phyloP scores from a whole-genome alignment of 2,888 invertebrate species.

The Nemurella pictetii region DNA sequence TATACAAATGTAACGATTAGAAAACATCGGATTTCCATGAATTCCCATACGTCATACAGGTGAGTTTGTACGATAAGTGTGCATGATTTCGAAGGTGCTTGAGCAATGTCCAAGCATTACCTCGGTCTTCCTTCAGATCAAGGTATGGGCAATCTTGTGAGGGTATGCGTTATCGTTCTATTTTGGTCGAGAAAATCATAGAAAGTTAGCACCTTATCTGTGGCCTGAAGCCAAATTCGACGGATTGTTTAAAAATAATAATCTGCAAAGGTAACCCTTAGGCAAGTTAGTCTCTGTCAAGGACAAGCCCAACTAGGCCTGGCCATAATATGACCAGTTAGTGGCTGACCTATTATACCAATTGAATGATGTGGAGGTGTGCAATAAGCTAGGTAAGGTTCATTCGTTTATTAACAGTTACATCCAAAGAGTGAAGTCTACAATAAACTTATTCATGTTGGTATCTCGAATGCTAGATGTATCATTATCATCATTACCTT shows the following conservation, averaged over 20 bases:
- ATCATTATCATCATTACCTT: no score
- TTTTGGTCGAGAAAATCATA: not conserved
- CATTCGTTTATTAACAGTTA: not conserved
- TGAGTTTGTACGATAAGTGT: conserved; percentile 26
- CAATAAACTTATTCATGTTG: no score
- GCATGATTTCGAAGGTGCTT: not conserved
- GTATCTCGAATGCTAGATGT: not conserved
- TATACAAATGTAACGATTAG: conserved; percentile 11
- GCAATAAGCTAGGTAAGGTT: not conserved
- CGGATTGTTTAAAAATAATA: not conserved
- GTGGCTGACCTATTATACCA: not conserved
- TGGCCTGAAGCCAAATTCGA: not conserved
- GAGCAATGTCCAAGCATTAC: not conserved
- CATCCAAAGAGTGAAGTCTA: not conserved
- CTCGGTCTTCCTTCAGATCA: not conserved
- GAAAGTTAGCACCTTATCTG: not conserved
- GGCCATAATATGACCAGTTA: not conserved
- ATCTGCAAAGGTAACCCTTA: not conserved
- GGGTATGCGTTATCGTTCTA: not conserved
- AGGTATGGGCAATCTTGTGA: no score
- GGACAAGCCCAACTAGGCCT: not conserved
- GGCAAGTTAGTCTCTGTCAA: not conserved
- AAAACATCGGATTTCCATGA: conserved; percentile 40
- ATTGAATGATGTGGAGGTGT: not conserved
- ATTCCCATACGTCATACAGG: conserved; percentile 38